These are phyloP conservation scores for Neolamprologus cancellatus DNA, from an alignment of 2,113 vertebrate genomes.

Conservation along the genomic window DNA sequence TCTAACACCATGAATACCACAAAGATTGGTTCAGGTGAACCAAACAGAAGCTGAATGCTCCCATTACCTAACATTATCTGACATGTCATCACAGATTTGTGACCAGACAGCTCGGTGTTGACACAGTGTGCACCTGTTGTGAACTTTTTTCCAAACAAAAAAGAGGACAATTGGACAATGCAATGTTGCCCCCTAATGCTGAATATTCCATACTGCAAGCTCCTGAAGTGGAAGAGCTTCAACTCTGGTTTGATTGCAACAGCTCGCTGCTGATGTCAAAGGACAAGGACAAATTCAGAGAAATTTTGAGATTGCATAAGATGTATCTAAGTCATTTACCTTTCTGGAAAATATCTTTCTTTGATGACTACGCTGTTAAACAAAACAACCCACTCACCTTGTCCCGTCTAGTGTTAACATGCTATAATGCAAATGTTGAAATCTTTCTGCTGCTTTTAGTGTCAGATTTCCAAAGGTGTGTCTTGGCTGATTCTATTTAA, in stretches of 20 bases:
- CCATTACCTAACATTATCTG: background rate
- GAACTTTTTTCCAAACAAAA: background rate
- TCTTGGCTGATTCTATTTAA: slow-evolving; percentile 2
- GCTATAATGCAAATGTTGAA: background rate
- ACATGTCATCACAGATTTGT: slow-evolving; percentile 19
- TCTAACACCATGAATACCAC: background rate
- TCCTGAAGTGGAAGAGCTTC: background rate
- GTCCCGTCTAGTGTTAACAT: background rate
- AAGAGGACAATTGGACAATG: background rate
- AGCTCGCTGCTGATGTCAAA: background rate
- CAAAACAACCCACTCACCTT: slow-evolving; percentile 10
- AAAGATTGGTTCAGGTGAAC: background rate
- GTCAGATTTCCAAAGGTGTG: slow-evolving; percentile 4
- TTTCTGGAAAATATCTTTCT: background rate
- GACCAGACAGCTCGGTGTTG: slow-evolving; percentile 11
- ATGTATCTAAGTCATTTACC: background rate
- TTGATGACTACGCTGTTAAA: background rate
- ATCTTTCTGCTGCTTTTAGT: background rate
- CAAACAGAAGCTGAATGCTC: background rate
- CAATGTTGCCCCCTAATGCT: slow-evolving; percentile 47
- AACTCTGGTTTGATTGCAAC: background rate
- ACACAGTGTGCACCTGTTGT: slow-evolving; percentile 29
- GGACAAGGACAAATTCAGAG: background rate
- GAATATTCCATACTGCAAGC: background rate
- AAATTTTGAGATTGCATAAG: background rate